phyloP scores from a whole-genome alignment of 2,113 vertebrate species.

The Centropristis striata region DNA sequence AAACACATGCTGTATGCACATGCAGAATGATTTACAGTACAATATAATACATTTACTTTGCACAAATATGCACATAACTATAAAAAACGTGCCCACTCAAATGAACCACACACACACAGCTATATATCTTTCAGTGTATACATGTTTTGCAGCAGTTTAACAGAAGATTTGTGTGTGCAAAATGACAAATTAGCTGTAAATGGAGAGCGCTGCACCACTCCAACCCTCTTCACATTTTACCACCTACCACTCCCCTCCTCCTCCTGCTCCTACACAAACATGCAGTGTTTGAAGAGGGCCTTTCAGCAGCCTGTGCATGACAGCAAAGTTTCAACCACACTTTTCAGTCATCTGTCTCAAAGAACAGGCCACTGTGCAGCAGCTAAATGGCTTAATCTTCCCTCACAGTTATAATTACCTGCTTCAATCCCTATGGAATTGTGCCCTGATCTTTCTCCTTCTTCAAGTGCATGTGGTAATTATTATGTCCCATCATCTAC shows the following conservation, averaged over 20 bases:
- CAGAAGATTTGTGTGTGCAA: slow-evolving; percentile 32
- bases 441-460: neutral
- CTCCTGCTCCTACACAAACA: slow-evolving; percentile 21
- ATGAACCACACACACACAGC: slow-evolving; percentile 1
- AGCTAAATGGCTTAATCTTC: neutral
- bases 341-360: neutral
- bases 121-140: slow-evolving; percentile 52
- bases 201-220: slow-evolving; percentile 18
- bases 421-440: neutral
- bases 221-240: slow-evolving; percentile 43
- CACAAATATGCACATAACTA: slow-evolving; percentile 12
- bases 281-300: slow-evolving; percentile 31
- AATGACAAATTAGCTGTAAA: slow-evolving; percentile 66
- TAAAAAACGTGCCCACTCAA: neutral
- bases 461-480: neutral
- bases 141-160: slow-evolving; percentile 51
- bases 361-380: neutral
- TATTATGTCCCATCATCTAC: neutral
- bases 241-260: slow-evolving; percentile 27
- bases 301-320: slow-evolving; percentile 1
- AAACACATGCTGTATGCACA: neutral
- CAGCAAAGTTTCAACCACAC: neutral
- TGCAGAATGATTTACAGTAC: neutral
- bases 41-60: neutral
- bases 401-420: neutral